phyloP scores from a whole-genome alignment of 2,888 invertebrate genomes.

The Dicyrtomina minuta region DNA sequence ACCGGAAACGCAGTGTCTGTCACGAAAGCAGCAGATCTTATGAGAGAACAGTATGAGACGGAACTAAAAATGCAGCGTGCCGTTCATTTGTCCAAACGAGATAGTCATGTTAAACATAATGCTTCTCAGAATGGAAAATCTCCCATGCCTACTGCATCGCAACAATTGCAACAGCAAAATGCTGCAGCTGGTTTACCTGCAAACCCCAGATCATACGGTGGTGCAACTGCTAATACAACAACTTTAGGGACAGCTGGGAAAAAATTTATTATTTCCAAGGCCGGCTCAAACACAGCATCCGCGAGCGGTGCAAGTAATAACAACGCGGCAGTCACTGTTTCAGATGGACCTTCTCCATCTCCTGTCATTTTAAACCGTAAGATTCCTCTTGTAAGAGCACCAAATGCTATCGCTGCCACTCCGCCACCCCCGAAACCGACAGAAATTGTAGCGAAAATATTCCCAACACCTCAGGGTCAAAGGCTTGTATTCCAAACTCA shows the following conservation, averaged over 20 bases:
- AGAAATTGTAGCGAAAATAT: constrained; percentile 30
- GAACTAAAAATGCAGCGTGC: constrained; percentile 83
- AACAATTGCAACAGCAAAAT: constrained; percentile 49
- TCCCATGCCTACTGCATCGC: constrained; percentile 52
- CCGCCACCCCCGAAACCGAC: constrained; percentile 10
- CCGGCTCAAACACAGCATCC: constrained; percentile 51
- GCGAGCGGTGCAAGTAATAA: constrained; percentile 35
- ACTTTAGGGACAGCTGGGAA: constrained; percentile 12
- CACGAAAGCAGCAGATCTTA: constrained; percentile 55
- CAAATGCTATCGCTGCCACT: constrained; percentile 8
- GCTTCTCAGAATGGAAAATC: constrained; percentile 66
- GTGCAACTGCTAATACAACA: not conserved
- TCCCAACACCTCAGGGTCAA: constrained; percentile 25
- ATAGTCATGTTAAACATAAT: constrained; percentile 58
- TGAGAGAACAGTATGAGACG: constrained; percentile 82
- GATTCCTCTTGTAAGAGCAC: constrained; percentile 19
- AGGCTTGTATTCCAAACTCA: constrained; percentile 24
- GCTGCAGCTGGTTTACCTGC: constrained; percentile 40
- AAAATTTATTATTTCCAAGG: constrained; percentile 38
- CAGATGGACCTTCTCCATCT: constrained; percentile 9
- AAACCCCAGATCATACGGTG: constrained; percentile 35
- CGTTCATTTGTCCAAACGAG: constrained; percentile 84
- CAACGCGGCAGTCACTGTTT: constrained; percentile 49
- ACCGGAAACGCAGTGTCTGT: constrained; percentile 29
- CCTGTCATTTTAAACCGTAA: constrained; percentile 42